Evolutionary conservation across 2,797 vertebrate genomes (phyloP).

Genomic region (Cirrhinus molitorella): DNA sequence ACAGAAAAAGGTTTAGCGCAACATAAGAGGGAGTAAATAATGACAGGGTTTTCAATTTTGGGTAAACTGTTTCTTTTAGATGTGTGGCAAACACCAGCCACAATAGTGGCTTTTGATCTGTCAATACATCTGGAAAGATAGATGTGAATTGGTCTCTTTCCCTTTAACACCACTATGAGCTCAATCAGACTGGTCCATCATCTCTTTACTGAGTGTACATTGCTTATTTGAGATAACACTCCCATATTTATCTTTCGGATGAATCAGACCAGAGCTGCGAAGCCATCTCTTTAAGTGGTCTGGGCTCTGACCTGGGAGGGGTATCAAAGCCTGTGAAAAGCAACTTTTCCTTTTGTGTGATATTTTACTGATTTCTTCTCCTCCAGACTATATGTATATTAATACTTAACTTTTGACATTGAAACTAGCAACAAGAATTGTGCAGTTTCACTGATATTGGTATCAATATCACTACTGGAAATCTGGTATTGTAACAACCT

Average conservation of each 20-base stretch:
- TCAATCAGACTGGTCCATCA: conserved; percentile 9
- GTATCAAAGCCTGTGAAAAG: background rate
- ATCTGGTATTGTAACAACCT: background rate
- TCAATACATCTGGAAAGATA: background rate
- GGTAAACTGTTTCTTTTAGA: background rate
- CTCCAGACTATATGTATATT: background rate
- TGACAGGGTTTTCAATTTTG: background rate
- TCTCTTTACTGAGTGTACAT: background rate
- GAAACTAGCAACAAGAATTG: background rate
- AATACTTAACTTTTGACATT: background rate
- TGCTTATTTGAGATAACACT: conserved; percentile 42
- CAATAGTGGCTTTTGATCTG: background rate
- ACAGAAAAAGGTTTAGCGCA: background rate
- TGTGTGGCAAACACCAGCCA: background rate
- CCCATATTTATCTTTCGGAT: conserved; percentile 4
- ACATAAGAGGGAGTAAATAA: background rate
- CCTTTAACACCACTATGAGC: background rate
- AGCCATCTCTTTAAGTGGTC: background rate
- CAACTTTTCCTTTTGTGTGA: background rate
- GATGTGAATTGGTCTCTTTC: background rate
- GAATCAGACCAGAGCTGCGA: background rate
- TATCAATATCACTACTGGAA: background rate
- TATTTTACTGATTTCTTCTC: background rate
- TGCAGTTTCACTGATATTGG: background rate
- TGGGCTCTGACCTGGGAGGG: background rate